Evolutionary conservation across 1,140 invertebrate genomes (phyloP).

Genomic region (Leguminivora glycinivorella): DNA sequence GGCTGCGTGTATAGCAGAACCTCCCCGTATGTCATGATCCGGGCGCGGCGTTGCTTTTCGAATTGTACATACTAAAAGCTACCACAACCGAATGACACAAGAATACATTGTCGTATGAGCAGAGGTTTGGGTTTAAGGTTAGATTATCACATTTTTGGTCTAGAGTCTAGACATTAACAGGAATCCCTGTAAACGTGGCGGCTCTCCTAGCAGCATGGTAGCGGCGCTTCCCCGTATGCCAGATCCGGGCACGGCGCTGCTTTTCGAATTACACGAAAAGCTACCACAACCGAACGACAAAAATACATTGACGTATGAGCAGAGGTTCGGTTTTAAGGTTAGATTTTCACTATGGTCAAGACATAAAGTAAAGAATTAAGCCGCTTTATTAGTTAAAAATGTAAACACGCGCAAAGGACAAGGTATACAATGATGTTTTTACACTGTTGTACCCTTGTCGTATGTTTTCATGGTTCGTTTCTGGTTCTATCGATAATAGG

Average conservation of each 20-base stretch:
- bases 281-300: constrained; percentile 50
- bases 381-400: too few relatives aligned
- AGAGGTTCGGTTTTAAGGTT: constrained; percentile 71
- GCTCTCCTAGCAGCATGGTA: constrained; percentile 67
- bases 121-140: constrained; percentile 70
- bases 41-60: constrained; percentile 68
- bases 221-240: constrained; percentile 64
- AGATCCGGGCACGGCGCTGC: constrained; percentile 67
- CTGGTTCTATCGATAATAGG: background rate
- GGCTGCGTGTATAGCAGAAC: constrained; percentile 63
- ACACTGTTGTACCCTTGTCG: background rate
- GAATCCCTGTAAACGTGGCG: constrained; percentile 68
- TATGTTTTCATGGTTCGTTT: background rate
- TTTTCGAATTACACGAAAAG: constrained; percentile 72
- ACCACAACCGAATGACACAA: constrained; percentile 49
- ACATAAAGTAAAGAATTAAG: too few relatives aligned
- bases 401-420: background rate
- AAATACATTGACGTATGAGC: constrained; percentile 45
- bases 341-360: constrained; percentile 4
- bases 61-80: constrained; percentile 69
- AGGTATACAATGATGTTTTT: too few relatives aligned
- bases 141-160: constrained; percentile 11
- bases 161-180: constrained; percentile 40
- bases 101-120: constrained; percentile 45
- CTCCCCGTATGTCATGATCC: constrained; percentile 68